Percentiles rank a stretch among this genome's conserved stretches.
phyloP scores from a whole-genome alignment of 2,113 vertebrate species.

The Lampris incognitus region DNA sequence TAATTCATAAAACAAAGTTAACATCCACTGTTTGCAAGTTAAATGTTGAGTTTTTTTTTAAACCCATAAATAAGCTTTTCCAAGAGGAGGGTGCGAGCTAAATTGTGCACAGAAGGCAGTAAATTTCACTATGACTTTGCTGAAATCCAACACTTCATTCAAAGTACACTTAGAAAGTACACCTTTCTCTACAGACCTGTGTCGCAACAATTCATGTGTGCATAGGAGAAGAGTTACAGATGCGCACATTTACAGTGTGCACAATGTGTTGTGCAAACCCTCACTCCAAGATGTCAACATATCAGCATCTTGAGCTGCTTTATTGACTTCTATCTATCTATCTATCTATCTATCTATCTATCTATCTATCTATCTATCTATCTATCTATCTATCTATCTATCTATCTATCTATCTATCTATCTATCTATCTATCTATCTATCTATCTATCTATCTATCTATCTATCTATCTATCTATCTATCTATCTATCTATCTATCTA shows the following conservation, averaged over 20 bases:
- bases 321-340: not conserved
- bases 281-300: too few species aligned
- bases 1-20: conserved; percentile 39
- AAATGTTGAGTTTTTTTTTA: conserved; percentile 7
- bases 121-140: too few species aligned
- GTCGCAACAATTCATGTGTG: too few species aligned
- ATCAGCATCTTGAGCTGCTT: too few species aligned
- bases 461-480: conserved; percentile 16
- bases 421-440: conserved; percentile 7
- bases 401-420: conserved; percentile 18
- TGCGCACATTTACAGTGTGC: too few species aligned
- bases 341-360: conserved; percentile 12
- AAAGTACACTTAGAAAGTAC: too few species aligned
- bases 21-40: conserved; percentile 24
- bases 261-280: too few species aligned
- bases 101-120: not conserved
- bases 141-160: too few species aligned
- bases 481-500: not conserved
- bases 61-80: conserved; percentile 4
- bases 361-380: conserved; percentile 16
- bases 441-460: conserved; percentile 13
- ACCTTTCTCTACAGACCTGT: not conserved
- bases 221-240: too few species aligned
- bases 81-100: not conserved
- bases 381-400: not conserved